A percentile compares a stretch with the other conserved stretches of the same genome.
These are phyloP conservation scores for Gymnothorax javanicus DNA, from an alignment of 2,797 vertebrate species.

Conservation along the genomic window DNA sequence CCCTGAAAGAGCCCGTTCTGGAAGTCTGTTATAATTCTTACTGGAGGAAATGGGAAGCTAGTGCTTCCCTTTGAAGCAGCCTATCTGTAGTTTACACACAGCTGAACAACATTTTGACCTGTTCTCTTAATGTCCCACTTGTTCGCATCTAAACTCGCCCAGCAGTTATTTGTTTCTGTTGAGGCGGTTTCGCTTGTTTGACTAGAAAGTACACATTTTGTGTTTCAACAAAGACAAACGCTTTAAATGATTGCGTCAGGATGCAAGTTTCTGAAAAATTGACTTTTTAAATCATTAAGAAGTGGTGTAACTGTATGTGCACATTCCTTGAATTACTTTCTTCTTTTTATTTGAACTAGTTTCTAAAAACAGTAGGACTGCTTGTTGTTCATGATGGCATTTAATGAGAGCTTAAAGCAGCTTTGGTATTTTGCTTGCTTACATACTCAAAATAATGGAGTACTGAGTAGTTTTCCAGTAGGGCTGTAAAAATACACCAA, in stretches of 20 bases:
- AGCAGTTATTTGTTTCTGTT: not conserved
- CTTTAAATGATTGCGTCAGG: not conserved
- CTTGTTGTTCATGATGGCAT: not conserved
- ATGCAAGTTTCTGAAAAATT: not conserved
- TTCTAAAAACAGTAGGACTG: not conserved
- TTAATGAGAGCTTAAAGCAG: not conserved
- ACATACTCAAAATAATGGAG: not conserved
- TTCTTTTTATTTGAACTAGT: not conserved
- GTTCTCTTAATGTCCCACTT: not conserved
- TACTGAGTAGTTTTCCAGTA: not conserved
- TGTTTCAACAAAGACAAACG: not conserved
- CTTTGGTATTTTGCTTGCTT: not conserved
- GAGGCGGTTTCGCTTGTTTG: not conserved
- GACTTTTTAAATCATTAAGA: not conserved
- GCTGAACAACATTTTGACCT: not conserved
- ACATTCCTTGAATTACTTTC: not conserved
- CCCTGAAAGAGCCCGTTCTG: slow-evolving; percentile 25
- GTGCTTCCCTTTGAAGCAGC: slow-evolving; percentile 37
- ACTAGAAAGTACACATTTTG: not conserved
- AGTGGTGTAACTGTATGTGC: not conserved
- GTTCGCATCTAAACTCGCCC: not conserved
- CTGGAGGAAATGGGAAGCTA: slow-evolving; percentile 15
- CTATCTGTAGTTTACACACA: not conserved
- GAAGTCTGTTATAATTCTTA: slow-evolving; percentile 23
- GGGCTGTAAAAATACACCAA: not conserved